Conservation (phyloP, 2,888 invertebrate genomes). For the Carpatolechia fugitivella region DNA sequence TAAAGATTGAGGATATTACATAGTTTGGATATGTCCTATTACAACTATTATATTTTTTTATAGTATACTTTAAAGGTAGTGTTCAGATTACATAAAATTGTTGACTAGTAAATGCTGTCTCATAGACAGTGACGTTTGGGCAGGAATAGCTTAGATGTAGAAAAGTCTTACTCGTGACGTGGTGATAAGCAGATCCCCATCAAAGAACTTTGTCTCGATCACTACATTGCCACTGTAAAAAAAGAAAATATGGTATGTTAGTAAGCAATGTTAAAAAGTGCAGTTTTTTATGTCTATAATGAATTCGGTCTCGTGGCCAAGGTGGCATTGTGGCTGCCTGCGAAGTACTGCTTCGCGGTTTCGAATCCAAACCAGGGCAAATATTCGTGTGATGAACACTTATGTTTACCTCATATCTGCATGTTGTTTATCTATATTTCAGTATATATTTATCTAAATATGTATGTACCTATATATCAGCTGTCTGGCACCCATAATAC, state of each 20-base stretch:
- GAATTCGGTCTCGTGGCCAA: too few relatives aligned
- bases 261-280: too few relatives aligned
- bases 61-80: background rate
- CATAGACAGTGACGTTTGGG: conserved; percentile 9
- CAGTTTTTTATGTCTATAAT: too few relatives aligned
- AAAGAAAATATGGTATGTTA: conserved; percentile 21
- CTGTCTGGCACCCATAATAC: too few relatives aligned
- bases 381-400: too few relatives aligned
- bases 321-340: too few relatives aligned
- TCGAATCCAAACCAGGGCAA: too few relatives aligned
- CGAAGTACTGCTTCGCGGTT: too few relatives aligned
- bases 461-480: too few relatives aligned
- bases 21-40: conserved; percentile 12
- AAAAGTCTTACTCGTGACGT: conserved; percentile 97
- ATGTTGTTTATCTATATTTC: too few relatives aligned
- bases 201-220: conserved; percentile 97
- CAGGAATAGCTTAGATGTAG: conserved; percentile 84
- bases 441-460: too few relatives aligned
- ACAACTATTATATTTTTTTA: conserved; percentile 7
- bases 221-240: conserved; percentile 94
- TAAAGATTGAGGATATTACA: conserved; percentile 2
- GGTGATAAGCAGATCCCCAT: conserved; percentile 95
- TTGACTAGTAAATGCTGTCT: conserved; percentile 52
- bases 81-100: conserved; percentile 2
- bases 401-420: too few relatives aligned